Percentiles rank a stretch among this genome's conserved stretches.
These are phyloP conservation scores for Sebastes cheni DNA, from an alignment of 2,797 vertebrate species.

Conservation along the genomic window DNA sequence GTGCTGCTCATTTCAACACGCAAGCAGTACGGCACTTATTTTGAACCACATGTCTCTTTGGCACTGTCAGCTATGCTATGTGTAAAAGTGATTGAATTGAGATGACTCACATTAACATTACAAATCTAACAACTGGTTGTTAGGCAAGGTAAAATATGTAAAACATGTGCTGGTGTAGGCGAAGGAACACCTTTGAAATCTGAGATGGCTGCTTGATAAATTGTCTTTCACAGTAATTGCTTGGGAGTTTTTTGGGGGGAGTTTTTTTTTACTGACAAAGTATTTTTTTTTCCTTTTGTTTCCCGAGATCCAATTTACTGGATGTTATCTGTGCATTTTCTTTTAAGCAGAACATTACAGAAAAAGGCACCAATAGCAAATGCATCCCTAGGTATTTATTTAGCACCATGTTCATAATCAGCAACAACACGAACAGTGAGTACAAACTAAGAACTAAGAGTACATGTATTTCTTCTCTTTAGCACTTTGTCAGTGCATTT, in stretches of 20 bases:
- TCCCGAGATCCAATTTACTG: slow-evolving; percentile 30
- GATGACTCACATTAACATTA: slow-evolving; percentile 75
- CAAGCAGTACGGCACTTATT: slow-evolving; percentile 29
- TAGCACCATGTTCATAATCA: neutral
- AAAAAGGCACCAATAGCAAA: neutral
- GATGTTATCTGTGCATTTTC: neutral
- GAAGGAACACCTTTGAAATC: slow-evolving; percentile 76
- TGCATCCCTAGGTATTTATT: neutral
- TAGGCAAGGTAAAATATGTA: slow-evolving; percentile 68
- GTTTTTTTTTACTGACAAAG: neutral
- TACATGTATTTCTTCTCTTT: neutral
- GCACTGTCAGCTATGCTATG: slow-evolving; percentile 54
- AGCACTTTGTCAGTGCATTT: neutral
- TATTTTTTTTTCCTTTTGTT: slow-evolving; percentile 26
- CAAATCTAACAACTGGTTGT: slow-evolving; percentile 68
- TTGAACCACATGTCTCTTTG: slow-evolving; percentile 59
- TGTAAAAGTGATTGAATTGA: slow-evolving; percentile 69
- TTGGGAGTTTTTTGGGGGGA: slow-evolving; percentile 34
- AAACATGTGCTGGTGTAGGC: slow-evolving; percentile 68
- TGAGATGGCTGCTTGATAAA: slow-evolving; percentile 73
- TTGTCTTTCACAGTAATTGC: slow-evolving; percentile 70
- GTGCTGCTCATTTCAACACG: slow-evolving; percentile 17
- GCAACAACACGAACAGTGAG: neutral
- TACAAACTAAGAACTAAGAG: neutral
- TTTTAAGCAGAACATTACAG: neutral